phyloP scores from a whole-genome alignment of 1,140 invertebrate species.

The Brachionus calyciflorus region DNA sequence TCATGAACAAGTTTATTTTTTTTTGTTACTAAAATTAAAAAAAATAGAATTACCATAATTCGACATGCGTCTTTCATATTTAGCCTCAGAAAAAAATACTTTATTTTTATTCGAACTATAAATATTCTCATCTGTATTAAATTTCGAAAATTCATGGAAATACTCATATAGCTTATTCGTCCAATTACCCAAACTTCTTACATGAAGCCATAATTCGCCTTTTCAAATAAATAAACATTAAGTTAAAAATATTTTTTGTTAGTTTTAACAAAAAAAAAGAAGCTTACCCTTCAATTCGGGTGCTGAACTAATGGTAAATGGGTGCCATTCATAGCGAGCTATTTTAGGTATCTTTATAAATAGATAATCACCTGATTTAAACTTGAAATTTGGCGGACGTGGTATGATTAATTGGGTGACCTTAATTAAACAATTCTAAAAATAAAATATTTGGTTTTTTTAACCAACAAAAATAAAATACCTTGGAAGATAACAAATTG shows the following conservation, averaged over 20 bases:
- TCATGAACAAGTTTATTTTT: no score
- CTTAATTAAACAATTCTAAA: not conserved
- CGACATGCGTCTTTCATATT: conserved; percentile 21
- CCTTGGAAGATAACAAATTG: conserved; percentile 74
- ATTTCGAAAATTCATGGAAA: conserved; percentile 62
- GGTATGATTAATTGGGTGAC: conserved; percentile 68
- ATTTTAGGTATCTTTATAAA: conserved; percentile 88
- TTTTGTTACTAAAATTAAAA: not conserved
- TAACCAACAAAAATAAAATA: conserved; percentile 54
- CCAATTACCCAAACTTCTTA: conserved; percentile 89
- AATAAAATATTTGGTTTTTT: not conserved
- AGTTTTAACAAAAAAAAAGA: no score
- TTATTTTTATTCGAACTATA: not conserved
- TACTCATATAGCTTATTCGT: conserved; percentile 83
- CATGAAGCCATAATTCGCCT: conserved; percentile 89
- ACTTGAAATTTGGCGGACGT: conserved; percentile 78
- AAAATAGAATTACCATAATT: not conserved
- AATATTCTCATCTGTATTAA: not conserved
- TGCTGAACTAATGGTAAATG: conserved; percentile 91
- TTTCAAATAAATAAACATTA: not conserved
- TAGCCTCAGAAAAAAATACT: not conserved
- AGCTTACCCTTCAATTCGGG: conserved; percentile 76
- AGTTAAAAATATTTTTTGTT: not conserved
- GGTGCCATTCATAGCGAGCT: conserved; percentile 92
- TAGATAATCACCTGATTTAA: conserved; percentile 87